phyloP scores from a whole-genome alignment of 2,888 invertebrate genomes.

The Lycocerus yunnanus region DNA sequence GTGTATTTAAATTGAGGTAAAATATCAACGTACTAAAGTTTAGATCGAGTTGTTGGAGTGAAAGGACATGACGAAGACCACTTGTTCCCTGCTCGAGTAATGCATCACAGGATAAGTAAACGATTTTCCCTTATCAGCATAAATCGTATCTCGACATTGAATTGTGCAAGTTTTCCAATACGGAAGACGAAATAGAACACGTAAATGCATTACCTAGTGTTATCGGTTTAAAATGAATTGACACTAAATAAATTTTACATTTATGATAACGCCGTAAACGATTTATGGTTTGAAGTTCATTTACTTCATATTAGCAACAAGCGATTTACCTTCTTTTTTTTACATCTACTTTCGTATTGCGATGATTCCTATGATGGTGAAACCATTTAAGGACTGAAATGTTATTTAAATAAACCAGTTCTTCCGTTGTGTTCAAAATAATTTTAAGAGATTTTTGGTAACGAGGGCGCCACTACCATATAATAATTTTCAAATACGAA shows the following conservation, averaged over 20 bases:
- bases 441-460: no score
- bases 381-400: not conserved
- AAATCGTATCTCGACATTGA: constrained; percentile 11
- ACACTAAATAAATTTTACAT: constrained; percentile 7
- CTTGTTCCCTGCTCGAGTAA: constrained; percentile 6
- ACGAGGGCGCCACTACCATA: no score
- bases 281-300: not conserved
- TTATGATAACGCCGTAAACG: not conserved
- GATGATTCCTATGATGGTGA: not conserved
- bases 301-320: not conserved
- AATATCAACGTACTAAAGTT: not conserved
- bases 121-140: constrained; percentile 18
- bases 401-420: no score
- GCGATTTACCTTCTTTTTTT: not conserved
- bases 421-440: no score
- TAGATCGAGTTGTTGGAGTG: constrained; percentile 13
- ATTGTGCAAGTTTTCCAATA: constrained; percentile 12
- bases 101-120: constrained; percentile 10
- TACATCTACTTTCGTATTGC: not conserved
- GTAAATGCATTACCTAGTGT: constrained; percentile 15
- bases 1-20: not conserved
- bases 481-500: no score
- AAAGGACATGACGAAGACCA: constrained; percentile 17
- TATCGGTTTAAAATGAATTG: constrained; percentile 10
- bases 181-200: constrained; percentile 3